phyloP scores from a whole-genome alignment of 2,888 invertebrate species.

The Cerceris rybyensis region DNA sequence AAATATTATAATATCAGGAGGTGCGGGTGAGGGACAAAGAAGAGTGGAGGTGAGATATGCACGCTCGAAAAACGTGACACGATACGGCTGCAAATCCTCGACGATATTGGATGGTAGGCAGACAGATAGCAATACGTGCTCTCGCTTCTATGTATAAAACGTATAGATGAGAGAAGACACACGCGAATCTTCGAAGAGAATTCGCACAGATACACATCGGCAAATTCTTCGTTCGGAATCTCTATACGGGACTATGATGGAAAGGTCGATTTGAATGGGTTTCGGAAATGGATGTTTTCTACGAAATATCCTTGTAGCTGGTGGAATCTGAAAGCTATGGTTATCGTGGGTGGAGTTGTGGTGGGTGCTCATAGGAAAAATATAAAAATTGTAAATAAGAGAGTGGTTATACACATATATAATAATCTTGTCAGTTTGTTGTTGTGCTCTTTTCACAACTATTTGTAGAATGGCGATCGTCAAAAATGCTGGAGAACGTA shows the following conservation, averaged over 20 bases:
- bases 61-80: conserved; percentile 67
- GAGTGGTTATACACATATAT: too few relatives aligned
- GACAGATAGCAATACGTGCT: conserved; percentile 38
- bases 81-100: conserved; percentile 69
- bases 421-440: not conserved
- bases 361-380: too few relatives aligned
- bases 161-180: conserved; percentile 17
- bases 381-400: too few relatives aligned
- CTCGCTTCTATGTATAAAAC: conserved; percentile 8
- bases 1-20: conserved; percentile 70
- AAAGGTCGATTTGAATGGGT: too few relatives aligned
- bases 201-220: conserved; percentile 37
- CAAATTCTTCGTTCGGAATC: conserved; percentile 12
- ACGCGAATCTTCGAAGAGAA: conserved; percentile 13
- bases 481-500: too few relatives aligned
- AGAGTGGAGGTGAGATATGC: conserved; percentile 55
- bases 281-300: too few relatives aligned
- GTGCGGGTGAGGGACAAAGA: conserved; percentile 17
- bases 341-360: too few relatives aligned
- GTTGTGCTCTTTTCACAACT: not conserved
- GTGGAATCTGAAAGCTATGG: too few relatives aligned
- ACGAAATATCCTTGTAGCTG: too few relatives aligned
- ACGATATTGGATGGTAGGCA: conserved; percentile 67
- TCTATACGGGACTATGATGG: not conserved
- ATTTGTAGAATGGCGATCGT: too few relatives aligned